Conservation (phyloP, 2,113 vertebrate genomes). For the Artemisiospiza belli region DNA sequence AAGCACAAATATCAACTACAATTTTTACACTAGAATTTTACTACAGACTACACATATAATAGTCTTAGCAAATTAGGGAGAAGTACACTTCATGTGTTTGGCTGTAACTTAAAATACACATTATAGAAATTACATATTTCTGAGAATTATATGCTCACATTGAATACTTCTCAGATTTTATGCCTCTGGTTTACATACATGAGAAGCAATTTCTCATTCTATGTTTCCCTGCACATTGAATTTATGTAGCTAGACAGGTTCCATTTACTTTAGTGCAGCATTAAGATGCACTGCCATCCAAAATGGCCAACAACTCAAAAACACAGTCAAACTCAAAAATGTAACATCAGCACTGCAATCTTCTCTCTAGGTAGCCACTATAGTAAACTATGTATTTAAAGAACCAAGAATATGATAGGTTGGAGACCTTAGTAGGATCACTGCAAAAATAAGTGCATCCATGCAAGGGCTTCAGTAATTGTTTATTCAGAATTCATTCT, state of each 20-base stretch:
- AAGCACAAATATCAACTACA: neutral
- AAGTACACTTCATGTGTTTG: neutral
- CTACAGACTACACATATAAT: neutral
- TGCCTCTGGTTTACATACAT: neutral
- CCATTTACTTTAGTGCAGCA: neutral
- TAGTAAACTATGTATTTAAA: neutral
- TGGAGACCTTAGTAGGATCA: neutral
- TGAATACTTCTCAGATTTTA: neutral
- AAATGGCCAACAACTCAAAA: neutral
- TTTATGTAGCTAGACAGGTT: neutral
- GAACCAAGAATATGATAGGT: neutral
- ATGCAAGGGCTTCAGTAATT: neutral
- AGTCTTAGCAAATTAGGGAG: neutral
- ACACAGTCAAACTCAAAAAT: neutral
- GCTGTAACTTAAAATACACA: neutral
- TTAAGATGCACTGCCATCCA: neutral
- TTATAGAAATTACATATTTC: neutral
- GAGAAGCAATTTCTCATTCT: neutral
- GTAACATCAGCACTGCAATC: neutral
- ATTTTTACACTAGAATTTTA: neutral
- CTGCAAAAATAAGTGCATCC: neutral
- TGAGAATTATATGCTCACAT: fast-evolving
- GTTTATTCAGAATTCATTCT: slow-evolving; percentile 3
- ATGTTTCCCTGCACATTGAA: neutral
- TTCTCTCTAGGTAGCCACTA: neutral